Evolutionary conservation across 2,113 vertebrate genomes (phyloP).

Genomic region (Sporophila hypoxantha): DNA sequence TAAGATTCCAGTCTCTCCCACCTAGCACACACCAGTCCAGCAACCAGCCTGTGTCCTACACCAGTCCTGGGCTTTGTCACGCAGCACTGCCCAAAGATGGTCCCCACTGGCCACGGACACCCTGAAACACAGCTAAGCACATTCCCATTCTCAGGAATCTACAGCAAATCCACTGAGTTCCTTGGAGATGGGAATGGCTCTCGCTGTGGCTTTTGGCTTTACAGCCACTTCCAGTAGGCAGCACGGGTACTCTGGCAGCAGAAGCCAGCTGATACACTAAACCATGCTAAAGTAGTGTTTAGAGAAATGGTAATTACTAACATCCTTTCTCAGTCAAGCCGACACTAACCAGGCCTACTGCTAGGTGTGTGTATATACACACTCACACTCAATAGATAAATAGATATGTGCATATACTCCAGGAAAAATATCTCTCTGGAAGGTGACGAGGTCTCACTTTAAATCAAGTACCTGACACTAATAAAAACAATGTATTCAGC

Average conservation of each 20-base stretch:
- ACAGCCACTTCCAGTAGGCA: conserved; percentile 32
- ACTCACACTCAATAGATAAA: conserved; percentile 49
- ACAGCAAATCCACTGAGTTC: not conserved
- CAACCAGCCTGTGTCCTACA: not conserved
- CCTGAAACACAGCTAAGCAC: not conserved
- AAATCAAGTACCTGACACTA: conserved; percentile 56
- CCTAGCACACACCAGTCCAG: not conserved
- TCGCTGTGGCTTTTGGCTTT: not conserved
- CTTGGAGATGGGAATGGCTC: not conserved
- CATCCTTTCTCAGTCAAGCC: conserved; percentile 50
- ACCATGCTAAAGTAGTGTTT: conserved; percentile 52
- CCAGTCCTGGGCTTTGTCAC: not conserved
- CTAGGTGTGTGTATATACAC: conserved; percentile 55
- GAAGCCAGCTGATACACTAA: conserved; percentile 44
- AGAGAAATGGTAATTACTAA: conserved; percentile 56
- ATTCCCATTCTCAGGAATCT: not conserved
- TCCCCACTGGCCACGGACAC: fast-evolving
- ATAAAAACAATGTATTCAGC: conserved; percentile 36
- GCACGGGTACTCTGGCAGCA: conserved; percentile 27
- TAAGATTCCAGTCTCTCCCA: fast-evolving
- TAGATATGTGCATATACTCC: conserved; percentile 13
- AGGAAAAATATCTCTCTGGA: conserved; percentile 29
- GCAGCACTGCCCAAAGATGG: not conserved
- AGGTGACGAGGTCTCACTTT: conserved; percentile 34
- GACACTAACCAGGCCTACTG: conserved; percentile 53